These are phyloP conservation scores for Stegostoma tigrinum DNA, from an alignment of 2,113 vertebrate species.

Conservation along the genomic window DNA sequence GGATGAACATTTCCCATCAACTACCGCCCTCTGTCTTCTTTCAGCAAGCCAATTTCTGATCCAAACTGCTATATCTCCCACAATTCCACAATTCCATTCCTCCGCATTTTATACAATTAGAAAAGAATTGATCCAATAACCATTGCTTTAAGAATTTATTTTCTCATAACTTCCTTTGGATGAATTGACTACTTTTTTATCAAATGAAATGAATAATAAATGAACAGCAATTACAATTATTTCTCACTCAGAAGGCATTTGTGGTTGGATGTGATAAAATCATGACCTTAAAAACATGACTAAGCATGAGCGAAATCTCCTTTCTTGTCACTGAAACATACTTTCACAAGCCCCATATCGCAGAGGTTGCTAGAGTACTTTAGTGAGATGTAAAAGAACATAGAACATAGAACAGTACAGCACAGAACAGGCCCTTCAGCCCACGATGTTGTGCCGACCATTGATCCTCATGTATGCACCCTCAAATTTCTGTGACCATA, in stretches of 20 bases:
- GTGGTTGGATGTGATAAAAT: background rate
- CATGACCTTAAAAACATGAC: conserved; percentile 22
- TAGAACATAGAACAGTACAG: too few species aligned
- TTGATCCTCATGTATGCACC: too few species aligned
- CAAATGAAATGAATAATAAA: background rate
- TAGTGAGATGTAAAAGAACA: conserved; percentile 5
- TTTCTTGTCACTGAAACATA: background rate
- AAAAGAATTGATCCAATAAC: background rate
- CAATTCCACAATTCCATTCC: too few species aligned
- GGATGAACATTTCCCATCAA: too few species aligned
- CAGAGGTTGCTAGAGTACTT: conserved; percentile 13
- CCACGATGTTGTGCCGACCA: too few species aligned
- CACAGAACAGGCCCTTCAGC: too few species aligned
- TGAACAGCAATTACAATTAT: background rate
- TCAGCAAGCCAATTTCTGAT: too few species aligned
- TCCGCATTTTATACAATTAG: too few species aligned
- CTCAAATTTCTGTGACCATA: too few species aligned
- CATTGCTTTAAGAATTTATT: background rate
- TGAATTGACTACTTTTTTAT: background rate
- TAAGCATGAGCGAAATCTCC: conserved; percentile 13
- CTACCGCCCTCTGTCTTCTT: too few species aligned
- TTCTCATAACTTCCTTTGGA: background rate
- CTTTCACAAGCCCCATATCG: background rate
- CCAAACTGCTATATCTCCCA: too few species aligned
- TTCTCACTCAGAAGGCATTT: background rate